Evolutionary conservation across 1,140 invertebrate genomes (phyloP).

Genomic region (Lepidurus arcticus): DNA sequence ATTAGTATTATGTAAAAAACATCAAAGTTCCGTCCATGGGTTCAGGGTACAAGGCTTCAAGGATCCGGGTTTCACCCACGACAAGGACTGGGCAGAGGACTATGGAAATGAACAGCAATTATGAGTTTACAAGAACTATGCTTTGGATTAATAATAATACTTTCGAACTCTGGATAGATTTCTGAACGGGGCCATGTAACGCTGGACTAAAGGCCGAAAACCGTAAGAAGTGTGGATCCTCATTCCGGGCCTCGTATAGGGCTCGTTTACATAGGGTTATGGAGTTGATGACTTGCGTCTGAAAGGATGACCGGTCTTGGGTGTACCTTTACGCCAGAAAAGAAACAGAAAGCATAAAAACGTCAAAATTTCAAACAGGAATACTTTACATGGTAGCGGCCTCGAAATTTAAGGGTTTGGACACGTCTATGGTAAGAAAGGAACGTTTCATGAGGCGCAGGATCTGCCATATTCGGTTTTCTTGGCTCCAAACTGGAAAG

Average conservation of each 20-base stretch:
- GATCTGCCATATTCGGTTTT: constrained; percentile 83
- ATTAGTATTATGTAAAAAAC: neutral
- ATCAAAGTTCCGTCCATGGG: neutral
- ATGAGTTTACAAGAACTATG: neutral
- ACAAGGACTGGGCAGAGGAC: constrained; percentile 3
- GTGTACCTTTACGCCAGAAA: constrained; percentile 13
- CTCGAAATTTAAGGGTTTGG: constrained; percentile 64
- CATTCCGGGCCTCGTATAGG: constrained; percentile 16
- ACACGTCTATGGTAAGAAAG: constrained; percentile 69
- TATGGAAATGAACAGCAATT: neutral
- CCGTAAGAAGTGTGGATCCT: constrained; percentile 27
- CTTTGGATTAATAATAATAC: neutral
- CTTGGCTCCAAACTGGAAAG: constrained; percentile 76
- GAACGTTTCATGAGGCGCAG: constrained; percentile 74
- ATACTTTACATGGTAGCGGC: constrained; percentile 66
- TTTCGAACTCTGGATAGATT: constrained; percentile 19
- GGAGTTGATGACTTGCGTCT: neutral
- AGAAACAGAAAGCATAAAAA: neutral
- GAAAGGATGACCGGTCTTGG: constrained; percentile 20
- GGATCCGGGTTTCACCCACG: constrained; percentile 29
- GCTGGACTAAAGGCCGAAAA: constrained; percentile 29
- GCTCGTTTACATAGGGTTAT: constrained; percentile 2
- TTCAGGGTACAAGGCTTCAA: constrained; percentile 29
- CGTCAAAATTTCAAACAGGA: neutral
- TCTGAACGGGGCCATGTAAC: constrained; percentile 27